A percentile compares a stretch with the other conserved stretches of the same genome.
Evolutionary conservation across 2,888 invertebrate genomes (phyloP).

Genomic region (Pristionchus japonicus): DNA sequence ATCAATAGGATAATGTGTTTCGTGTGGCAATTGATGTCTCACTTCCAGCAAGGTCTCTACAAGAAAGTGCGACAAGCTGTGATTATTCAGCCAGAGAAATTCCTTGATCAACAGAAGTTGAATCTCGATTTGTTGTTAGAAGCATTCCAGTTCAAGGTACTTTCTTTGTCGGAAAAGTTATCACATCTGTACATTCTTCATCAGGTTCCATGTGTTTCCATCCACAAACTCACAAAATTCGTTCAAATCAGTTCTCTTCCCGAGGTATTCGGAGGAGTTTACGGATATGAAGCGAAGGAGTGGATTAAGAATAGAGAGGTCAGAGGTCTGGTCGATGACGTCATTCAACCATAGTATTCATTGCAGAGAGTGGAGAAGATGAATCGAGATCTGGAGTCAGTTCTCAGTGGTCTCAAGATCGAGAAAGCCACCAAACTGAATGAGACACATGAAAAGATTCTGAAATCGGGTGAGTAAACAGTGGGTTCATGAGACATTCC

Average conservation of each 20-base stretch:
- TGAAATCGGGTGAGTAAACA: constrained; percentile 23
- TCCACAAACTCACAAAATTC: constrained; percentile 82
- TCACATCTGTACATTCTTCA: background rate
- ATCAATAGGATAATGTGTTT: no score
- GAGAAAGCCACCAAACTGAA: background rate
- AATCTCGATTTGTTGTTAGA: constrained; percentile 70
- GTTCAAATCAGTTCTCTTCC: constrained; percentile 84
- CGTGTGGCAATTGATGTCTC: background rate
- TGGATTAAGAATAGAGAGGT: constrained; percentile 87
- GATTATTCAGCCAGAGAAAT: constrained; percentile 84
- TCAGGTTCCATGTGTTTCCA: constrained; percentile 84
- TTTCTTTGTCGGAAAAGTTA: constrained; percentile 64
- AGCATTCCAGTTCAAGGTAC: constrained; percentile 69
- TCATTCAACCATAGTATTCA: background rate
- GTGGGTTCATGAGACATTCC: no score
- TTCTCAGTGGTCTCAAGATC: background rate
- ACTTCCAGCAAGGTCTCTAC: constrained; percentile 67
- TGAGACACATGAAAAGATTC: constrained; percentile 29
- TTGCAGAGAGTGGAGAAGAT: constrained; percentile 42
- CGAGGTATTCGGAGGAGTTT: constrained; percentile 83
- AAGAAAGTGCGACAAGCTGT: constrained; percentile 75
- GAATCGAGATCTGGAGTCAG: background rate
- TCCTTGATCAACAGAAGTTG: constrained; percentile 84
- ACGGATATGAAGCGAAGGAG: constrained; percentile 83
- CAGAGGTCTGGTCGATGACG: background rate